Evolutionary conservation across 2,888 invertebrate genomes (phyloP).

Genomic region (Julus scanicus): DNA sequence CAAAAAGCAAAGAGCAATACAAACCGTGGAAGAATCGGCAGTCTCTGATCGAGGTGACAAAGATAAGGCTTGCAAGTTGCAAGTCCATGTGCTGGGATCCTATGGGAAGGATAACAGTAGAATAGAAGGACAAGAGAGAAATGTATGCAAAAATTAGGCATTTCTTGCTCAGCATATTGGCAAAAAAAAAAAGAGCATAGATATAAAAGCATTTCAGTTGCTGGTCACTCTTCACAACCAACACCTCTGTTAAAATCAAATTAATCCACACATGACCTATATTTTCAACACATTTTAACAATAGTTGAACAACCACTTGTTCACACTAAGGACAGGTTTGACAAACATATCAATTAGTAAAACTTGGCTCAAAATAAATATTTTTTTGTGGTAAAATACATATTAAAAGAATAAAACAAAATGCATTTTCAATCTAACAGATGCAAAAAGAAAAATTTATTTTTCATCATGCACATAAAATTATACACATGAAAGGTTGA

Average conservation of each 20-base stretch:
- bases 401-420: background rate
- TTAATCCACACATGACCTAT: background rate
- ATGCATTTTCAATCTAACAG: background rate
- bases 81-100: conserved; percentile 70
- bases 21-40: conserved; percentile 65
- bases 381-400: background rate
- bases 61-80: conserved; percentile 70
- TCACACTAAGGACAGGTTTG: background rate
- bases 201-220: background rate
- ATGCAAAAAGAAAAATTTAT: conserved; percentile 16
- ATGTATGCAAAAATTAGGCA: background rate
- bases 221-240: background rate
- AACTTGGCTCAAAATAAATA: background rate
- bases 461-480: conserved; percentile 9
- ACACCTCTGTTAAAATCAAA: background rate
- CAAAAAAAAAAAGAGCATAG: background rate
- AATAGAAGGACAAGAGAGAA: background rate
- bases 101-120: conserved; percentile 62
- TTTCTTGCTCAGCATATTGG: background rate
- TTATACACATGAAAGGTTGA: background rate
- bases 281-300: too few relatives aligned
- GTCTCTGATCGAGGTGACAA: conserved; percentile 69
- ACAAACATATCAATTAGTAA: background rate
- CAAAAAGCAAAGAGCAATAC: conserved; percentile 58
- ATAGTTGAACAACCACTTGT: background rate